Evolutionary conservation across 2,113 vertebrate species (phyloP).

Genomic region (Triplophysa dalaica): DNA sequence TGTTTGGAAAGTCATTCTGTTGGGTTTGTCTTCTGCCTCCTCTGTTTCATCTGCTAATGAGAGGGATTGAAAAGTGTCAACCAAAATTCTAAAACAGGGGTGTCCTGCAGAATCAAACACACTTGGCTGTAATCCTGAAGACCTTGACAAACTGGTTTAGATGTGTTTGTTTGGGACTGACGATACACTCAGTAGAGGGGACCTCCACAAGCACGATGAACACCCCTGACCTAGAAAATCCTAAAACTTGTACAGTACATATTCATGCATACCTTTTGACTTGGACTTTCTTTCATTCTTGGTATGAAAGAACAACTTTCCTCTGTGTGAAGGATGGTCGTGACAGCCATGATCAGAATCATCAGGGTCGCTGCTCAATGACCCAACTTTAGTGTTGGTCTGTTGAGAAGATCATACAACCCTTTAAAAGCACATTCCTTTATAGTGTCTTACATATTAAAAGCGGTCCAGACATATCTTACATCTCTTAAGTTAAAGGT

Average conservation of each 20-base stretch:
- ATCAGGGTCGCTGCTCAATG: constrained; percentile 65
- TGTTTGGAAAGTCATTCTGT: constrained; percentile 29
- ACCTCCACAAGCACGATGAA: no score
- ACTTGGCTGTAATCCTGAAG: no score
- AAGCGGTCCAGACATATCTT: constrained; percentile 49
- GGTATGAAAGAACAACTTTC: constrained; percentile 74
- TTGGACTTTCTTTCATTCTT: constrained; percentile 73
- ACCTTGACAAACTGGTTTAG: no score
- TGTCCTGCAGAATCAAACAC: no score
- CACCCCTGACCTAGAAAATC: not conserved
- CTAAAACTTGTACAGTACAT: not conserved
- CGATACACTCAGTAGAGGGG: no score
- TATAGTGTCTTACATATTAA: not conserved
- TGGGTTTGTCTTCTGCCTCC: constrained; percentile 31
- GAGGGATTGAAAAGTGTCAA: not conserved
- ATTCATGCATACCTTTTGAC: not conserved
- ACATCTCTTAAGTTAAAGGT: constrained; percentile 87
- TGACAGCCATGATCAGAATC: constrained; percentile 69
- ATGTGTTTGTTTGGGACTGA: no score
- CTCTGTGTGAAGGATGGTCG: constrained; percentile 64
- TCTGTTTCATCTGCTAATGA: constrained; percentile 1
- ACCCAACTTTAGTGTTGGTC: constrained; percentile 79
- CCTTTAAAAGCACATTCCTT: not conserved
- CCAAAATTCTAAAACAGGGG: constrained; percentile 11
- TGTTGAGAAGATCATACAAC: constrained; percentile 46